A percentile compares a stretch with the other conserved stretches of the same genome.
phyloP scores from a whole-genome alignment of 1,140 invertebrate species.

The Formica exsecta region DNA sequence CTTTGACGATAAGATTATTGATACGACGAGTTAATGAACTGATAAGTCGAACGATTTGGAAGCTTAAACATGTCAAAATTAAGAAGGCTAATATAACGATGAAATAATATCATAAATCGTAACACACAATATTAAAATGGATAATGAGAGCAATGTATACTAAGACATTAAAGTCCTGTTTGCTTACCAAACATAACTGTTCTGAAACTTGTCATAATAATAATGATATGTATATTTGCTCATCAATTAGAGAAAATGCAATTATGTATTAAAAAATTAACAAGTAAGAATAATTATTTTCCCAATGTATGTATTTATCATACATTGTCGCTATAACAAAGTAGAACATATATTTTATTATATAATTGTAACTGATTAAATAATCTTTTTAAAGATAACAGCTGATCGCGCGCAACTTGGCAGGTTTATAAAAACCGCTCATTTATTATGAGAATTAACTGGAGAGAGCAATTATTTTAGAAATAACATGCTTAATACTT shows the following conservation, averaged over 20 bases:
- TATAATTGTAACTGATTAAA: not conserved
- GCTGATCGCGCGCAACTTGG: not conserved
- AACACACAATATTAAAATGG: not conserved
- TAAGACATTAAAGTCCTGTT: not conserved
- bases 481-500: not conserved
- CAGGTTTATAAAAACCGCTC: not conserved
- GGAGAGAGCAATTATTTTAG: not conserved
- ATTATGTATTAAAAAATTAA: not conserved
- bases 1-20: conserved; percentile 30
- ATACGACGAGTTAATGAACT: conserved; percentile 15
- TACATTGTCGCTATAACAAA: no score
- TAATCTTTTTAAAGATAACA: not conserved
- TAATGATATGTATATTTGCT: not conserved
- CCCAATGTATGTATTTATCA: no score
- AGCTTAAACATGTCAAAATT: not conserved
- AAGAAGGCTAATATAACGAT: conserved; percentile 5
- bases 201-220: not conserved
- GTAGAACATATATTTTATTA: not conserved
- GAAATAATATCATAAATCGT: not conserved
- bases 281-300: no score
- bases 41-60: conserved; percentile 12
- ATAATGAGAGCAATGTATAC: conserved; percentile 2
- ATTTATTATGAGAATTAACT: not conserved
- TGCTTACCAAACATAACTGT: not conserved
- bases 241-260: not conserved